Base-by-base conservation (phyloP, 2,797 vertebrate genomes). In the Gymnopithys bicolor region DNA sequence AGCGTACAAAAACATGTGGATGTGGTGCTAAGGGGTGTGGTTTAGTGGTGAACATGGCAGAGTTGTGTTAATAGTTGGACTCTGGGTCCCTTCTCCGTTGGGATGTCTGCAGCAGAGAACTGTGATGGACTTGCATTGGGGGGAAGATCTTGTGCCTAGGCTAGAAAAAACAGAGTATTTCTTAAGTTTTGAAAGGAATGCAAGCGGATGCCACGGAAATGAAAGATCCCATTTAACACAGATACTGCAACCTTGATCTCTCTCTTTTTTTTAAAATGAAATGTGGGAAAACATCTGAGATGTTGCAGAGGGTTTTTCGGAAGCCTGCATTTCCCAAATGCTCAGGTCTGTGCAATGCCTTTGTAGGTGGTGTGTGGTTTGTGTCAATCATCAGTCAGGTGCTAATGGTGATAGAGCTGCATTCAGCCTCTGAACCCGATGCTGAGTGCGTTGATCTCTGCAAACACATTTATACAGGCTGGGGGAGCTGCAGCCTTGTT, bases 281-380 rank as follows among this genome's bases (percentile, higher is more conserved):
- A 81, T 76, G 69, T 88, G 80, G 87, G 69, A 81, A 90, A 91
- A 66, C 77, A 73, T 90, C 62, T 86, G 43, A 96, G 80, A 79
- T 91, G 52, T 69, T 91, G 43, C 69, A 55, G 74, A 69, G 66
- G 48, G 55, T 16, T 93, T 93, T 94, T 94, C 87, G 93, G 75
- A 86, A 90, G 91, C 59, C 79, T 88, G 74, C 0, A 0, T 96
- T 96, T 96, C 93, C 62, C 85, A 73, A 79, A 78, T 0, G 1
- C 74, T 79, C 8, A 6, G 82, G 90, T 86, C 88, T 94, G 83
- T 79, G 83, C 70, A 48, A 0, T 82, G 90, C 66, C 85, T 94
- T 96, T 93, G 90, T 96, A 88, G 91, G 90, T 94, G 93, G 85
- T 90, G 83, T 95, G 94, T 94, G 93, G 93, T 95, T 95, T 93